phyloP scores from a whole-genome alignment of 2,113 vertebrate species.

The Mastomys natalensis region DNA sequence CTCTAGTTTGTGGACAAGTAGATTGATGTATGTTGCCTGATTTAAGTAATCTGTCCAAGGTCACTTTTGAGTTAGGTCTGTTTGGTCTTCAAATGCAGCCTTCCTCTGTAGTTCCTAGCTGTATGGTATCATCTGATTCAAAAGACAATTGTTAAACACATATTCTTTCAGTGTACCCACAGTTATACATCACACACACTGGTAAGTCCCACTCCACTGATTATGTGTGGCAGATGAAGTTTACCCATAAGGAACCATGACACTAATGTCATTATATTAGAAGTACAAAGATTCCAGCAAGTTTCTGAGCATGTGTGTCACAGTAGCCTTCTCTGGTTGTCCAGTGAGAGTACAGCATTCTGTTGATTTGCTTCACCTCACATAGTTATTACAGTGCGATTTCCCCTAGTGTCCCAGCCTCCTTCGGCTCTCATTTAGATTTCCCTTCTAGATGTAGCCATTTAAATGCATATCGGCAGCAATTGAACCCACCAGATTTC shows the following conservation, averaged over 20 bases:
- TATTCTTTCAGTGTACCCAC: neutral
- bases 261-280: slow-evolving; percentile 67
- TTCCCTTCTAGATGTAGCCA: slow-evolving; percentile 72
- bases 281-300: slow-evolving; percentile 51
- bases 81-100: neutral
- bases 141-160: neutral
- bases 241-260: slow-evolving; percentile 51
- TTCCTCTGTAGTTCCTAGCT: neutral
- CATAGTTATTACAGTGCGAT: slow-evolving; percentile 66
- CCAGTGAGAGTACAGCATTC: slow-evolving; percentile 37
- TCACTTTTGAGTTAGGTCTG: slow-evolving; percentile 56
- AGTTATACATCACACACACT: fast-evolving
- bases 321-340: slow-evolving; percentile 43
- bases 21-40: neutral
- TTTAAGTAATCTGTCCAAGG: neutral
- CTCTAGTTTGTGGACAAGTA: slow-evolving; percentile 13
- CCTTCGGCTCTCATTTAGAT: slow-evolving; percentile 76
- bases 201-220: neutral
- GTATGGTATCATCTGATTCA: neutral
- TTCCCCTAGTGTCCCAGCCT: slow-evolving; percentile 71
- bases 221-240: neutral
- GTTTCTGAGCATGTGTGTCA: neutral
- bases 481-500: slow-evolving; percentile 73
- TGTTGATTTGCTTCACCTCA: slow-evolving; percentile 71
- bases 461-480: slow-evolving; percentile 81